A percentile compares a stretch with the other conserved stretches of the same genome.
These are phyloP conservation scores for Hemitrygon akajei DNA, from an alignment of 2,797 vertebrate genomes.

Conservation along the genomic window DNA sequence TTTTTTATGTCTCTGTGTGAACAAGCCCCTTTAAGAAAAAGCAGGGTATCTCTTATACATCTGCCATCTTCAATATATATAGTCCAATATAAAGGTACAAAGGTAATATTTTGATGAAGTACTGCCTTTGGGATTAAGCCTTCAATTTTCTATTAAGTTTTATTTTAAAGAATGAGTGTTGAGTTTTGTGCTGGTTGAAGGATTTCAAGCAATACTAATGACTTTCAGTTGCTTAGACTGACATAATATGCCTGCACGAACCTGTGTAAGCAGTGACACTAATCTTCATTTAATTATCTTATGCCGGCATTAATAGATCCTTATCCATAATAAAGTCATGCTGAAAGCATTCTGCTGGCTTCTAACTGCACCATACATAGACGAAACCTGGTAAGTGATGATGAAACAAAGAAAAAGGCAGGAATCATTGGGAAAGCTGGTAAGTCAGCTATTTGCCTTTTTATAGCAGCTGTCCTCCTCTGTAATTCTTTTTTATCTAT, in stretches of 20 bases:
- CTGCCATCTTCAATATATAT: neutral
- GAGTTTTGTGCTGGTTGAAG: neutral
- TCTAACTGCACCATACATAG: neutral
- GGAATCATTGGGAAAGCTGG: neutral
- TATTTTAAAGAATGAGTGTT: conserved; percentile 7
- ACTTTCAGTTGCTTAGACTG: neutral
- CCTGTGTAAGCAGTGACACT: conserved; percentile 53
- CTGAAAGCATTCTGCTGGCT: neutral
- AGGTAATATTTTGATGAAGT: neutral
- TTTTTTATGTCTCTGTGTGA: neutral
- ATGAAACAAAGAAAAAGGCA: neutral
- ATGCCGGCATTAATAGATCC: conserved; percentile 51
- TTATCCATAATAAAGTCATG: conserved; percentile 41
- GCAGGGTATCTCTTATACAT: neutral
- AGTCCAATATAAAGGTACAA: neutral
- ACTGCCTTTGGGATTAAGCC: neutral
- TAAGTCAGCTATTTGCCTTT: neutral
- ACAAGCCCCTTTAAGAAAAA: neutral
- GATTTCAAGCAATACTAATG: conserved; percentile 12
- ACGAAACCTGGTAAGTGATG: neutral
- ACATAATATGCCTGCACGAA: neutral
- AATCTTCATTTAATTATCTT: conserved; percentile 64
- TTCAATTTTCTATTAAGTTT: neutral
- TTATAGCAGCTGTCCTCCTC: neutral
- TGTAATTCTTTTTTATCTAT: neutral